Conservation (phyloP, 2,113 vertebrate genomes). For the Hemiscyllium ocellatum region DNA sequence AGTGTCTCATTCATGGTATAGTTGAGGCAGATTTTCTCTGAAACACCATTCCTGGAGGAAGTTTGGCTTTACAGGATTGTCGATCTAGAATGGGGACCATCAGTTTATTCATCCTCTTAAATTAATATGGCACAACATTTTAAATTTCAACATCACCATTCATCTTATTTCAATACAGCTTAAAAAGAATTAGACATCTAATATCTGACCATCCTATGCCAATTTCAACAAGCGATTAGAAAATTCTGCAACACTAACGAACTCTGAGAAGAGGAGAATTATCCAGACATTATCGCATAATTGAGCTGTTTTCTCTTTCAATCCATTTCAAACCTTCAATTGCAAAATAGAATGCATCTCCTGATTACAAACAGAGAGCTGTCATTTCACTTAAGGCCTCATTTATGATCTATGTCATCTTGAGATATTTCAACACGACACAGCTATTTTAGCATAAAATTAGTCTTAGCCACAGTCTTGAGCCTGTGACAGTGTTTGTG, state of each 20-base stretch:
- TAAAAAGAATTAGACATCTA: conserved; percentile 12
- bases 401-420: background rate
- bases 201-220: background rate
- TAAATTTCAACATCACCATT: background rate
- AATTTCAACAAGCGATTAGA: background rate
- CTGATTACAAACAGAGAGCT: background rate
- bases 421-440: background rate
- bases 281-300: background rate
- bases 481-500: no score
- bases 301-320: background rate
- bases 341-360: background rate
- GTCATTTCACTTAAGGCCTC: background rate
- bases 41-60: background rate
- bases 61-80: background rate
- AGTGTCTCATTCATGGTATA: background rate
- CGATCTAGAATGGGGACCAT: background rate
- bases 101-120: background rate
- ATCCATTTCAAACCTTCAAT: background rate
- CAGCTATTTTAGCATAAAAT: background rate
- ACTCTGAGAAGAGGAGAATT: background rate
- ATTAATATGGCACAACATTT: background rate
- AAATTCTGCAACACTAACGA: background rate
- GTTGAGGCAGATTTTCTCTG: background rate
- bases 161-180: background rate
- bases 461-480: background rate